Percentiles rank a stretch among this genome's conserved stretches.
These are phyloP conservation scores for Cosmia trapezina DNA, from an alignment of 2,888 invertebrate genomes.

Conservation along the genomic window DNA sequence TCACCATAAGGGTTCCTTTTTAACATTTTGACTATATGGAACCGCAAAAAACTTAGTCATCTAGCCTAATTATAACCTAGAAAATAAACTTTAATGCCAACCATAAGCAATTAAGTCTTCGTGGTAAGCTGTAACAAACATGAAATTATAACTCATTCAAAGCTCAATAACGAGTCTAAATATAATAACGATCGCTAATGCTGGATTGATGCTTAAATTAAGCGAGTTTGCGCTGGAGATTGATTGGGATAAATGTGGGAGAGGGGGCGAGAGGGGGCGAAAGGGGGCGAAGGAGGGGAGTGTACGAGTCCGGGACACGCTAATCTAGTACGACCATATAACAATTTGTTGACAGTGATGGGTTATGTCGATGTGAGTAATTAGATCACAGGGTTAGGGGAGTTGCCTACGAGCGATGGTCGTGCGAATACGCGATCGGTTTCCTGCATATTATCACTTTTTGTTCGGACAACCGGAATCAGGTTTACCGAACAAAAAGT, in stretches of 20 bases:
- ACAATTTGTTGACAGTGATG: constrained; percentile 76
- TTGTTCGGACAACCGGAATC: too few relatives aligned
- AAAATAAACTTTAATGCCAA: constrained; percentile 4
- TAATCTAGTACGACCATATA: constrained; percentile 79
- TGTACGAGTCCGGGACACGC: constrained; percentile 57
- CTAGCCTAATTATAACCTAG: not conserved
- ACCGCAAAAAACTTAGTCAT: too few relatives aligned
- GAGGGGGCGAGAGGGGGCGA: constrained; percentile 39
- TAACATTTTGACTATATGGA: too few relatives aligned
- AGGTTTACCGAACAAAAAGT: too few relatives aligned
- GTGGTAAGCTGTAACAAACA: constrained; percentile 26
- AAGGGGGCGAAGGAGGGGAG: constrained; percentile 31
- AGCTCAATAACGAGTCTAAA: constrained; percentile 68
- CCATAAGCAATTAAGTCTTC: constrained; percentile 61
- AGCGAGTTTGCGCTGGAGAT: constrained; percentile 82
- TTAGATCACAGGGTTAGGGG: constrained; percentile 51
- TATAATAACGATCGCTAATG: constrained; percentile 84
- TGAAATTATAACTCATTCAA: constrained; percentile 49
- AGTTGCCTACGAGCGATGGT: constrained; percentile 5
- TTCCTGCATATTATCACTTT: too few relatives aligned
- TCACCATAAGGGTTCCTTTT: too few relatives aligned
- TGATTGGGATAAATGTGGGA: constrained; percentile 79
- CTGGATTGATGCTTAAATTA: constrained; percentile 83
- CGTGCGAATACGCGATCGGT: too few relatives aligned
- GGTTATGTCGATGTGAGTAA: constrained; percentile 58